phyloP scores from a whole-genome alignment of 1,140 invertebrate species.

The Drosophila nigrodunni region DNA sequence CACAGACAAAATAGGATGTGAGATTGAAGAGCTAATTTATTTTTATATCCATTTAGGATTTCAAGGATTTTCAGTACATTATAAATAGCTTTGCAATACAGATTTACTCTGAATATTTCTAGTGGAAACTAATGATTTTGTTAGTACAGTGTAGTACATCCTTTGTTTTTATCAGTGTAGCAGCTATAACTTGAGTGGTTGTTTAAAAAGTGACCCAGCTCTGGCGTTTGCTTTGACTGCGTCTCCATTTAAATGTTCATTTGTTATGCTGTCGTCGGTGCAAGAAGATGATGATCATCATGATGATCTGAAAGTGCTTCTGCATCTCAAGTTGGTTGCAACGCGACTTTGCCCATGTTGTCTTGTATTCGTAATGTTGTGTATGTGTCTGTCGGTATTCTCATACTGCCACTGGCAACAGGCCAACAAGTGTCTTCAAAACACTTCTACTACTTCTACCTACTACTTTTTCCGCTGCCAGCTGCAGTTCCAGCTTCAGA shows the following conservation, averaged over 20 bases:
- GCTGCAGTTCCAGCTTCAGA: slow-evolving; percentile 31
- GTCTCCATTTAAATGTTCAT: slow-evolving; percentile 80
- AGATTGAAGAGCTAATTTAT: no score
- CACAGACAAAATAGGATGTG: no score
- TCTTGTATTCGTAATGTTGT: slow-evolving; percentile 16
- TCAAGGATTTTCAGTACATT: no score
- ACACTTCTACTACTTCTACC: slow-evolving; percentile 64
- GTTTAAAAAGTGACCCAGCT: slow-evolving; percentile 17
- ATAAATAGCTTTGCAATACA: no score
- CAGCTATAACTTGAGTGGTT: slow-evolving; percentile 43
- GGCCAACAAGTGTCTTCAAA: slow-evolving; percentile 79
- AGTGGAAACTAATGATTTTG: no score
- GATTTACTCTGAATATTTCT: no score
- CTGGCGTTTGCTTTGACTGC: slow-evolving; percentile 44
- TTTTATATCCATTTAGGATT: no score
- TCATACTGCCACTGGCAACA: slow-evolving; percentile 48
- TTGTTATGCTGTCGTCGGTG: slow-evolving; percentile 78
- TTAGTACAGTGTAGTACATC: no score
- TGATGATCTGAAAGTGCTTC: slow-evolving; percentile 43
- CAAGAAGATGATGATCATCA: slow-evolving; percentile 47
- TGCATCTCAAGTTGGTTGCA: slow-evolving; percentile 22
- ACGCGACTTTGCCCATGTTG: slow-evolving; percentile 31
- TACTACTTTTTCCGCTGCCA: slow-evolving; percentile 36
- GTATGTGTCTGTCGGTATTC: slow-evolving; percentile 19
- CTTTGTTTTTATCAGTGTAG: neutral